Evolutionary conservation across 2,888 invertebrate species (phyloP).

Genomic region (Podotricha telesiphe): DNA sequence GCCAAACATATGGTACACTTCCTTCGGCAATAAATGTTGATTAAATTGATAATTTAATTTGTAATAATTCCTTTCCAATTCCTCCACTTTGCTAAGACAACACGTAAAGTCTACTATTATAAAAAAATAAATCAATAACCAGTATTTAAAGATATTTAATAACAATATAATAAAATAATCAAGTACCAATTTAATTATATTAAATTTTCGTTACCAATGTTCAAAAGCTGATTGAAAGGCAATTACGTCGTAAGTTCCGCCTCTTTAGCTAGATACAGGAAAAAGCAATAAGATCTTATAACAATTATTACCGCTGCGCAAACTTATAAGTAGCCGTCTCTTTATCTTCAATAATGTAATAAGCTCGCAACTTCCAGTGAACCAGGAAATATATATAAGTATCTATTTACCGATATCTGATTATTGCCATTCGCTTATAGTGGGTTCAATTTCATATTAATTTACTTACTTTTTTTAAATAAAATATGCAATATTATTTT

Average conservation of each 20-base stretch:
- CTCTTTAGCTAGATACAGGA: constrained; percentile 18
- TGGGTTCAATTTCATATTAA: neutral
- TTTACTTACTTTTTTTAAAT: too few relatives aligned
- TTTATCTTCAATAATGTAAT: constrained; percentile 18
- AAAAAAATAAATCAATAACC: too few relatives aligned
- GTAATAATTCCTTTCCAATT: too few relatives aligned
- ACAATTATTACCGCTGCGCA: constrained; percentile 13
- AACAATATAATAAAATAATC: neutral
- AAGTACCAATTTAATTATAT: neutral
- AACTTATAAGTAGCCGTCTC: constrained; percentile 18
- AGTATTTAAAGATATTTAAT: neutral
- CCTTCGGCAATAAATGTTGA: too few relatives aligned
- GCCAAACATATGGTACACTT: too few relatives aligned
- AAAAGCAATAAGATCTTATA: constrained; percentile 23
- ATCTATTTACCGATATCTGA: neutral
- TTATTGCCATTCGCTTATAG: neutral
- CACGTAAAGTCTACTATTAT: too few relatives aligned
- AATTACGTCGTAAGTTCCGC: constrained; percentile 16
- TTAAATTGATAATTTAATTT: too few relatives aligned
- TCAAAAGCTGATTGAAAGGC: constrained; percentile 18
- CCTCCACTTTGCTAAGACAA: too few relatives aligned
- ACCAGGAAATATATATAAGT: neutral
- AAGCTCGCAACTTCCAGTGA: neutral
- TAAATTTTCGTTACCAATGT: constrained; percentile 8
- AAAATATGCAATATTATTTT: too few relatives aligned